Conservation (phyloP, 2,797 vertebrate genomes). For the Dromococcyx pavoninus region DNA sequence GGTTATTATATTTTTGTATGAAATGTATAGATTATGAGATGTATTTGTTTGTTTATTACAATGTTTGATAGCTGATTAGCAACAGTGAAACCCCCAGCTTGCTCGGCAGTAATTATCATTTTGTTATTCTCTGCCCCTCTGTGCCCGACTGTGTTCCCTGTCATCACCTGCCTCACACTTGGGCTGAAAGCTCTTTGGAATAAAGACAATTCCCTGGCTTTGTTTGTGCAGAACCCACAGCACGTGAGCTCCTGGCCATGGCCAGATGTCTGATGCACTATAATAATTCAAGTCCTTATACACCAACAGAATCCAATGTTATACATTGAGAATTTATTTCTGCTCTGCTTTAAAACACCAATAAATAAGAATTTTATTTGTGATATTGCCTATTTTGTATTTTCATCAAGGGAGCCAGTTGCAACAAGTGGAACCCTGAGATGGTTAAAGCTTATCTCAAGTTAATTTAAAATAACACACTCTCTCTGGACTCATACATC, state of each 20-base stretch:
- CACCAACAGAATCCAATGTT: neutral
- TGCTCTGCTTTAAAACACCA: neutral
- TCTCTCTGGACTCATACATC: slow-evolving; percentile 12
- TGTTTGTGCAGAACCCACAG: neutral
- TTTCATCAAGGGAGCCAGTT: neutral
- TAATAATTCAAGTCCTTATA: neutral
- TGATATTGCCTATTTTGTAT: neutral
- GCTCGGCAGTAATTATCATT: neutral
- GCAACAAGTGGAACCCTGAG: neutral
- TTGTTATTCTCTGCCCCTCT: neutral
- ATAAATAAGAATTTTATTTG: neutral
- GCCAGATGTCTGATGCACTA: neutral
- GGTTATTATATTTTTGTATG: neutral
- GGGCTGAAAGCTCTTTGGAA: neutral
- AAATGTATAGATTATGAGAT: neutral
- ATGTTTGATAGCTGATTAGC: neutral
- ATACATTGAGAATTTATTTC: neutral
- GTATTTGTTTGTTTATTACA: neutral
- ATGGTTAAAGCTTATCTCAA: slow-evolving; percentile 7
- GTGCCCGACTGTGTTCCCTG: neutral
- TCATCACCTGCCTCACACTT: neutral
- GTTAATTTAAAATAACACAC: neutral
- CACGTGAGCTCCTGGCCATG: neutral
- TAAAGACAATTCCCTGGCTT: neutral
- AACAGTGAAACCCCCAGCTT: neutral